Evolutionary conservation across 2,888 invertebrate genomes (phyloP), one percentile per base, ranked within the genome.

Genomic region (Drosophila borealis): DNA sequence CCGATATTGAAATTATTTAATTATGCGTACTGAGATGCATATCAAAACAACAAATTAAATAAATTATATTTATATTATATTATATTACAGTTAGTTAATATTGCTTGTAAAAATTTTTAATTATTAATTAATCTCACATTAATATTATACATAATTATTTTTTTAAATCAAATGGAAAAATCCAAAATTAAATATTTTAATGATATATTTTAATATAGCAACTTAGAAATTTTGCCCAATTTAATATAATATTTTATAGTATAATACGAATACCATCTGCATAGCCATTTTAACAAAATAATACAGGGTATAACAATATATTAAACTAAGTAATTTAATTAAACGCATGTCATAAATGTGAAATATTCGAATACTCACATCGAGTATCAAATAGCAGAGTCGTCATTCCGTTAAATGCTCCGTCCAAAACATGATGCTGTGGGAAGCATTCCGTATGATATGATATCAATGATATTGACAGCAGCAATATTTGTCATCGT

Each of bases 381-480:
- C 42, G 41, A 61, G 61, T 66, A 42, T 72, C 54, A 48, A 67
- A 56, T 67, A 19, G 39, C 53, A 37, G 63, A 63, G 39, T 29
- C 21, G 25, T 9, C 36, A 57, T 41, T 49, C 37, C 11, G 55
- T 39, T 19, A n/a, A 49, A 48, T 62, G 33, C 48, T 50, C 33
- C 51, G 36, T 33, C 49, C 39, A n/a, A 62, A 67, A 56, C 6
- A 11, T 3, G 53, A 41, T 37, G 60, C 55, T 56, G 45, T 74
- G 71, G 64, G 67, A 77, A 77, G 41, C 41, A 45, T 61, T 77
- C 61, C 8, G n/a, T 9, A 34, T 63, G 61, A 61, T 71, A 60
- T 49, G 57, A 61, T 78, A 81, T 78, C 84, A 65, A 67, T 82
- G 61, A 70, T 81, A 85, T 85, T 69, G 81, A 85, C 78, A 81